Conservation (phyloP, 2,797 vertebrate species). For the Steatocranus sp. region DNA sequence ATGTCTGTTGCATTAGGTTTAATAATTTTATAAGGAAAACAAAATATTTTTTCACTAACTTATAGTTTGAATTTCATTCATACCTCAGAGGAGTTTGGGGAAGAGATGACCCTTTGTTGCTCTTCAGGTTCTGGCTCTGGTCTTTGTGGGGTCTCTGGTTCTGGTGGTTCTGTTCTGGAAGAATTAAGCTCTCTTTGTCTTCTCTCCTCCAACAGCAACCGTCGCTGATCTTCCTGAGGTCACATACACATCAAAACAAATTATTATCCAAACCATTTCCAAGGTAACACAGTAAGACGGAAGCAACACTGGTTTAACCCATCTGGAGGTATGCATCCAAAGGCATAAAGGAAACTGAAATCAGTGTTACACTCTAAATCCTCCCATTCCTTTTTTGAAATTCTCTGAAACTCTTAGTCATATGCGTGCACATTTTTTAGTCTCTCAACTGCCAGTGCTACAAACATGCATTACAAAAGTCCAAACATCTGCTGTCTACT, state of each 20-base stretch:
- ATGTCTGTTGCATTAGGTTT: not conserved
- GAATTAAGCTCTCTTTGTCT: constrained; percentile 39
- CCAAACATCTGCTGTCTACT: constrained; percentile 36
- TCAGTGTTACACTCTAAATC: not conserved
- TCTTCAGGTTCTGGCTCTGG: constrained; percentile 17
- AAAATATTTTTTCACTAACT: not conserved
- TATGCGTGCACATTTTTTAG: not conserved
- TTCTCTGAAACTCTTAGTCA: not conserved
- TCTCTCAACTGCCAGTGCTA: not conserved
- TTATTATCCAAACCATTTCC: not conserved
- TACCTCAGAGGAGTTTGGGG: constrained; percentile 54
- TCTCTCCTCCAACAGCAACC: constrained; percentile 44
- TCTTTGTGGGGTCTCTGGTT: constrained; percentile 11
- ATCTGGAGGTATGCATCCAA: not conserved
- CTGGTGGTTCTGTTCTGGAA: constrained; percentile 16
- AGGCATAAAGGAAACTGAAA: not conserved
- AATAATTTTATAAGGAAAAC: not conserved
- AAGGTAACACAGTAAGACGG: not conserved
- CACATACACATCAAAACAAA: not conserved
- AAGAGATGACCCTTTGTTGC: constrained; percentile 5
- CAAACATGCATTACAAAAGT: not conserved
- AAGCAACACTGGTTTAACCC: not conserved
- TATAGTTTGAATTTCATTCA: not conserved
- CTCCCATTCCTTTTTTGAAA: not conserved
- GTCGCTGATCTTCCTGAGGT: constrained; percentile 62